Evolutionary conservation across 2,888 invertebrate genomes (phyloP).

Genomic region (Hypercompe scribonia): DNA sequence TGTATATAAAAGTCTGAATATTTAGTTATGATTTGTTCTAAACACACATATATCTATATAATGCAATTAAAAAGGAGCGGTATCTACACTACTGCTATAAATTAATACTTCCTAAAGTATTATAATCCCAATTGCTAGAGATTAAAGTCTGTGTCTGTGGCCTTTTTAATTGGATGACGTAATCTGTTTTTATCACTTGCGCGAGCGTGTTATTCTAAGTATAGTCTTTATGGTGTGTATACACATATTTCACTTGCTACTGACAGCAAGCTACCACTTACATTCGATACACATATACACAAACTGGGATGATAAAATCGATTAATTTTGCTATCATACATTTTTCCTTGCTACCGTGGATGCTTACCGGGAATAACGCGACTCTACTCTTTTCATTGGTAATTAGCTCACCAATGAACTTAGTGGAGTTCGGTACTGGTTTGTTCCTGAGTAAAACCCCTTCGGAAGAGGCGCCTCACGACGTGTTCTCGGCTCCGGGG

Average conservation of each 20-base stretch:
- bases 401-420: constrained; percentile 95
- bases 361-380: constrained; percentile 72
- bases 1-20: neutral
- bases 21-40: neutral
- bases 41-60: neutral
- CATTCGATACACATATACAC: constrained; percentile 63
- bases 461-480: constrained; percentile 94
- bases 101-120: neutral
- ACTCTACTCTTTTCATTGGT: constrained; percentile 71
- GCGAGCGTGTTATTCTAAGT: constrained; percentile 23
- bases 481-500: constrained; percentile 88
- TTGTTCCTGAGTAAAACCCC: constrained; percentile 97
- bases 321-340: constrained; percentile 74
- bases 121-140: constrained; percentile 2
- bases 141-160: constrained; percentile 9
- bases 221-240: constrained; percentile 37
- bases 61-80: constrained; percentile 1
- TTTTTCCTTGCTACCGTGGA: constrained; percentile 84
- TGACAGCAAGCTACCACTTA: constrained; percentile 40
- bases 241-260: constrained; percentile 35
- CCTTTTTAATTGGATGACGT: constrained; percentile 29
- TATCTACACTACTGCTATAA: neutral
- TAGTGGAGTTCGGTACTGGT: constrained; percentile 98
- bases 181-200: constrained; percentile 27
- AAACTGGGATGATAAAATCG: constrained; percentile 55